phyloP scores from a whole-genome alignment of 2,888 invertebrate species.

The Torymus auratus region DNA sequence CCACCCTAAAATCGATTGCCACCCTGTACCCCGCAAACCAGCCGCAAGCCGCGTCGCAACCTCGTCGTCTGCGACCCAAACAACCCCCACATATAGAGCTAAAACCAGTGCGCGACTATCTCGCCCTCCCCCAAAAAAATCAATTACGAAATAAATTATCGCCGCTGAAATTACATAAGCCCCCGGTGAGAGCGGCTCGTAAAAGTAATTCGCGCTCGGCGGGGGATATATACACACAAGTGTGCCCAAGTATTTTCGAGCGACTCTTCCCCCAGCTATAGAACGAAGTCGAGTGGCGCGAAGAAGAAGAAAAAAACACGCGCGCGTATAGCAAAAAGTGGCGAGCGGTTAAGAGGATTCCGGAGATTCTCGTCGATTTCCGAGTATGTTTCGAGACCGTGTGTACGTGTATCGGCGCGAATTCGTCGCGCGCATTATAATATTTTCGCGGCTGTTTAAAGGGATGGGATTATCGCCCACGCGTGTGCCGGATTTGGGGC shows the following conservation, averaged over 20 bases:
- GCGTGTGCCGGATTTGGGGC: too few species aligned
- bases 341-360: constrained; percentile 52
- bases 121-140: too few species aligned
- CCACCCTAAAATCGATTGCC: too few species aligned
- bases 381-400: constrained; percentile 13
- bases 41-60: too few species aligned
- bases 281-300: not conserved
- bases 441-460: too few species aligned
- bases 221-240: constrained; percentile 7
- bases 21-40: too few species aligned
- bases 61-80: too few species aligned
- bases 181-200: constrained; percentile 18
- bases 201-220: constrained; percentile 48
- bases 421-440: not conserved
- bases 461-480: too few species aligned
- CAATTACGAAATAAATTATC: constrained; percentile 28
- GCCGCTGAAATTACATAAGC: constrained; percentile 30
- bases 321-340: constrained; percentile 46
- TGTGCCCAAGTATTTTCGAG: constrained; percentile 26
- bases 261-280: not conserved
- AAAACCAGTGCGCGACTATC: too few species aligned
- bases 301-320: constrained; percentile 21
- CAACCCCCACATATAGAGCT: too few species aligned
- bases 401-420: not conserved
- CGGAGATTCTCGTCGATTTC: constrained; percentile 24